These are phyloP conservation scores for Hemicordylus capensis DNA, from an alignment of 2,113 vertebrate species.

Conservation along the genomic window DNA sequence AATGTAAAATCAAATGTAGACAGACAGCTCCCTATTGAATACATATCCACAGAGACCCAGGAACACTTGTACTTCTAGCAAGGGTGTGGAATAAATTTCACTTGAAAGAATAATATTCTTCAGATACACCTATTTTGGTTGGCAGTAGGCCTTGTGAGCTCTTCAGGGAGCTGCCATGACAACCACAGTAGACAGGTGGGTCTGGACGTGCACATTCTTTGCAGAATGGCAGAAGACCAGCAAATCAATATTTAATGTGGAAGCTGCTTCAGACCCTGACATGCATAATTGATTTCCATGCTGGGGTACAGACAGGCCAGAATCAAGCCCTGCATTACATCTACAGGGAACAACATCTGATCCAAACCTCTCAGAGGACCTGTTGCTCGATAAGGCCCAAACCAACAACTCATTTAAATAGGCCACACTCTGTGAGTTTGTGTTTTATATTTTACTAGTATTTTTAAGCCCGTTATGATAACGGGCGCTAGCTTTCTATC, in stretches of 20 bases:
- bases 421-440: background rate
- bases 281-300: constrained; percentile 66
- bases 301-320: constrained; percentile 61
- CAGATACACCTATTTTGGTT: constrained; percentile 38
- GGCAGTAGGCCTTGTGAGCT: constrained; percentile 23
- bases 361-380: background rate
- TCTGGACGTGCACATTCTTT: constrained; percentile 5
- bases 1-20: constrained; percentile 60
- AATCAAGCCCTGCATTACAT: constrained; percentile 8
- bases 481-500: no score
- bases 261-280: constrained; percentile 61
- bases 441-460: constrained; percentile 44
- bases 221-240: constrained; percentile 56
- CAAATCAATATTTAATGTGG: constrained; percentile 65
- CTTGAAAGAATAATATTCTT: constrained; percentile 51
- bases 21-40: constrained; percentile 62
- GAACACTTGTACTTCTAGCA: constrained; percentile 59
- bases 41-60: constrained; percentile 49
- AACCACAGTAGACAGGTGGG: constrained; percentile 45
- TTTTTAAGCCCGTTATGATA: no score
- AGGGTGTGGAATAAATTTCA: constrained; percentile 58
- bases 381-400: constrained; percentile 1
- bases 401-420: background rate
- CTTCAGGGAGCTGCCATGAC: constrained; percentile 32
- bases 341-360: background rate